These are phyloP conservation scores for Sphaerodactylus townsendi DNA, from an alignment of 2,113 vertebrate species.

Conservation along the genomic window DNA sequence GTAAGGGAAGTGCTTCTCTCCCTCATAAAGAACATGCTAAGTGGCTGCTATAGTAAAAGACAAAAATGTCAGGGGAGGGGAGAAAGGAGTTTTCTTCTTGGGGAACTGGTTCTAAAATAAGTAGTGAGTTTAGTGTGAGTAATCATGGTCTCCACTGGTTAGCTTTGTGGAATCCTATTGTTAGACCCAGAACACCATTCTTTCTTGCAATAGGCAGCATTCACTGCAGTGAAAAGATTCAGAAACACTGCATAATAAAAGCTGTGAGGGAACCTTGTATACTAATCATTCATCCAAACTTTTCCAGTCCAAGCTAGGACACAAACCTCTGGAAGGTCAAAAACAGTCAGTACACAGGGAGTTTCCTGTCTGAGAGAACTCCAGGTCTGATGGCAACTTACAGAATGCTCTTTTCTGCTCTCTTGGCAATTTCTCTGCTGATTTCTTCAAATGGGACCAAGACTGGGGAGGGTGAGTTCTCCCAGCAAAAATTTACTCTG, in stretches of 20 bases:
- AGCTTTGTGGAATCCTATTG: constrained; percentile 77
- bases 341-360: neutral
- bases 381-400: neutral
- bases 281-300: neutral
- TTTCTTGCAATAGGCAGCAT: neutral
- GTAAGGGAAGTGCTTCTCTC: neutral
- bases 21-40: fast-evolving
- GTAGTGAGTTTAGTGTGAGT: constrained; percentile 31
- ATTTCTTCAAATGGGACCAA: constrained; percentile 42
- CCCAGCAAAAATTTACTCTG: neutral
- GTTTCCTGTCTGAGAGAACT: neutral
- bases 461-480: constrained; percentile 58
- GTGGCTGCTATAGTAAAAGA: constrained; percentile 13
- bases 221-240: neutral
- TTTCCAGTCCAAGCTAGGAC: neutral
- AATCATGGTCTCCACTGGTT: constrained; percentile 69
- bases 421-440: neutral
- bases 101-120: neutral
- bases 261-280: neutral
- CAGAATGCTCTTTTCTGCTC: neutral
- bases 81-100: neutral
- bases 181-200: constrained; percentile 68
- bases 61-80: neutral
- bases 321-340: neutral
- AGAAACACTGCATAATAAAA: neutral